Evolutionary conservation across 2,113 vertebrate genomes (phyloP), one percentile per base, ranked within the genome.

Genomic region (Notarius quadriscutis): DNA sequence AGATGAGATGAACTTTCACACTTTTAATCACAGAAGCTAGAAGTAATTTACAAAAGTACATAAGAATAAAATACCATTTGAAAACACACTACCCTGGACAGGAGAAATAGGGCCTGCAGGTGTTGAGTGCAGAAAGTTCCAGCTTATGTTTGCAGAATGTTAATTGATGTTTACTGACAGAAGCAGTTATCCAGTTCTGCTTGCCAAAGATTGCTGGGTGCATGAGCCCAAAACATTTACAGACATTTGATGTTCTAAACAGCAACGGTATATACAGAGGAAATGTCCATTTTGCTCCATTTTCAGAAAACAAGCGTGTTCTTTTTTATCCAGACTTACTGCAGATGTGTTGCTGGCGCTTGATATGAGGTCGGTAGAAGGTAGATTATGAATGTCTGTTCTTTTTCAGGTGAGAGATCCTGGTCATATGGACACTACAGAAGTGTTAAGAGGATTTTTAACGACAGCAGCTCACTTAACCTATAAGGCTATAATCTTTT

Each of bases 101-200:
- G 25, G 27, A 27, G 55, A 79, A 34, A 58, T 10, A 58, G 27
- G 1, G 53, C 78, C 34, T 18, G 5, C 27, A 30, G 25, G 14
- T 51, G 25, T 53, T 18, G 51, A 51, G 72, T 18, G 78, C 51
- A 17, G 14, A 83, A 27, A 51, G 67, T 50, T 83, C 17, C 81
- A 51, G 81, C 81, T 83, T 50, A 65, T 83, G 81, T 51, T 67
- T 51, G 62, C 81, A 51, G 81, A 83, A 67, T 67, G 81, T 83
- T 65, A 83, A 83, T 83, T 48, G 60, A 83, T 83, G 81, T 83
- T 83, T 83, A 83, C 41, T 50, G 41, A 30, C 34, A 67, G 5
- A 80, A 25, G 81, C 81, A 83, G 60, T 83, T 50, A 65, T 65
- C 20, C 60, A 83, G 41, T 65, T 50, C 22, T 67, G 81, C 62